A percentile compares a stretch with the other conserved stretches of the same genome.
Conservation (phyloP, 2,113 vertebrate species). For the Poeciliopsis retropinna region DNA sequence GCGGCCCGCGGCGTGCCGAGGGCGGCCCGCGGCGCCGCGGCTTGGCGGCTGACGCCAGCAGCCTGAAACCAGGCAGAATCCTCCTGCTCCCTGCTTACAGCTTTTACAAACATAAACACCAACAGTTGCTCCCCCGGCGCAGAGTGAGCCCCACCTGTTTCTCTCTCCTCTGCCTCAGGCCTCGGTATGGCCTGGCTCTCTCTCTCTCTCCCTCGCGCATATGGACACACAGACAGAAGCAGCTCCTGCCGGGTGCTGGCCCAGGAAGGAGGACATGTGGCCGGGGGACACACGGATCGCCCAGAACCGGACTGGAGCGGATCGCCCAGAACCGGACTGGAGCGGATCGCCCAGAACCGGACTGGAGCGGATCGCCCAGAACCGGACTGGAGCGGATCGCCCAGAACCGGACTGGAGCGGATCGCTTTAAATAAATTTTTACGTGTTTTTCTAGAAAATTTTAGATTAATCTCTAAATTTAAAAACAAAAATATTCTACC, state of each 20-base stretch:
- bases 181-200: constrained; percentile 67
- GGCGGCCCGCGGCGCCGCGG: constrained; percentile 63
- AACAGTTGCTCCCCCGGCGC: constrained; percentile 7
- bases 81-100: neutral
- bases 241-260: constrained; percentile 53
- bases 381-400: too few species aligned
- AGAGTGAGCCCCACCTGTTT: constrained; percentile 28
- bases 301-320: too few species aligned
- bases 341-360: constrained; percentile 1
- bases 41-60: constrained; percentile 51
- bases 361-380: too few species aligned
- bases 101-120: neutral
- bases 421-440: too few species aligned
- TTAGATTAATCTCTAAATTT: too few species aligned
- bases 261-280: constrained; percentile 73
- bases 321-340: constrained; percentile 34
- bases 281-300: constrained; percentile 66
- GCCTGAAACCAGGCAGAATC: constrained; percentile 28
- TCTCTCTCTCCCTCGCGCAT: constrained; percentile 50
- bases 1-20: constrained; percentile 33
- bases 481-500: too few species aligned
- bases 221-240: constrained; percentile 49
- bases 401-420: too few species aligned
- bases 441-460: too few species aligned
- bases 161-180: constrained; percentile 57